Evolutionary conservation across 2,888 invertebrate genomes (phyloP).

Genomic region (Endotricha flammealis): DNA sequence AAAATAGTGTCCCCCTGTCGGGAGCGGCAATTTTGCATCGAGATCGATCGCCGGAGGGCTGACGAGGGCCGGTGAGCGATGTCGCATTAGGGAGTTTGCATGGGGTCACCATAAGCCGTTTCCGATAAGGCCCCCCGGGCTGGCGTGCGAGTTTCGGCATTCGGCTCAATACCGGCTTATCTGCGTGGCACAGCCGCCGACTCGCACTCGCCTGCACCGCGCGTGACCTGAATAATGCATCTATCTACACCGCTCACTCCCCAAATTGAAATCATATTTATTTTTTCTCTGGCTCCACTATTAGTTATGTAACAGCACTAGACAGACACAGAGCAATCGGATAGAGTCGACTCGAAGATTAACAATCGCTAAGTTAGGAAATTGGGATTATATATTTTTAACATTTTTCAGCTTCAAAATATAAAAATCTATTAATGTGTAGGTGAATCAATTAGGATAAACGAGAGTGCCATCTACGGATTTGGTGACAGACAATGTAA

Average conservation of each 20-base stretch:
- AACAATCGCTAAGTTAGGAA: too few relatives aligned
- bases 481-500: too few relatives aligned
- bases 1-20: constrained; percentile 52
- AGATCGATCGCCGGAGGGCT: constrained; percentile 66
- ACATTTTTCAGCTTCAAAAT: too few relatives aligned
- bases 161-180: constrained; percentile 60
- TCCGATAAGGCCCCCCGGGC: constrained; percentile 73
- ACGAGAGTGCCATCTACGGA: too few relatives aligned
- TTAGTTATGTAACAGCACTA: too few relatives aligned
- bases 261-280: constrained; percentile 71
- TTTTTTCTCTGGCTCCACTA: constrained; percentile 5
- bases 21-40: constrained; percentile 66
- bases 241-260: constrained; percentile 32
- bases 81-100: constrained; percentile 74
- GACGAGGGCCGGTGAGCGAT: constrained; percentile 51
- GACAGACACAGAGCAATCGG: too few relatives aligned
- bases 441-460: too few relatives aligned
- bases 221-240: constrained; percentile 70
- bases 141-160: constrained; percentile 46
- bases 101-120: constrained; percentile 77
- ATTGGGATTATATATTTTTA: too few relatives aligned
- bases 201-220: constrained; percentile 44
- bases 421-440: too few relatives aligned
- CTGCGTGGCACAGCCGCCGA: constrained; percentile 64
- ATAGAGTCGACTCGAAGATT: too few relatives aligned